A percentile compares a stretch with the other conserved stretches of the same genome.
These are phyloP conservation scores for Iphiclides podalirius DNA, from an alignment of 2,888 invertebrate species.

Conservation along the genomic window DNA sequence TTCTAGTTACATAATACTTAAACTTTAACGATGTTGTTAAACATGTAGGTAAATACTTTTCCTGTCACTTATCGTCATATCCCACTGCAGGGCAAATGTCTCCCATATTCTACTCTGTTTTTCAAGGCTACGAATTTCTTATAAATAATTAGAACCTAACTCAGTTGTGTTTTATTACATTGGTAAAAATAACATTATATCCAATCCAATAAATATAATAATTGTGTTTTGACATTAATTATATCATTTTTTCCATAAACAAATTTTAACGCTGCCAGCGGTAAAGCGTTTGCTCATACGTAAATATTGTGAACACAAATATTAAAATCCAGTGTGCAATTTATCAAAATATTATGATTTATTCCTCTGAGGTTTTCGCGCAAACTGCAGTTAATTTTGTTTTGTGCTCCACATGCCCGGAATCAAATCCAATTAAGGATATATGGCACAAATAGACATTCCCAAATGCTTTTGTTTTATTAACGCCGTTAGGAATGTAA, in stretches of 20 bases:
- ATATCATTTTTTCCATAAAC: neutral
- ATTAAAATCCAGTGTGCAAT: constrained; percentile 18
- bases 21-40: no score
- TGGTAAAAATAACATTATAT: neutral
- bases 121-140: no score
- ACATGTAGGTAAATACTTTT: no score
- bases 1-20: no score
- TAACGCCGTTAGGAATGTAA: constrained; percentile 5
- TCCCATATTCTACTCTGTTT: no score
- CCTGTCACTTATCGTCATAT: no score
- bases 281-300: constrained; percentile 10
- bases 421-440: constrained; percentile 33
- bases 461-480: constrained; percentile 28
- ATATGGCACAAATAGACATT: constrained; percentile 32
- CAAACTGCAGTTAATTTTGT: constrained; percentile 29
- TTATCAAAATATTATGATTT: constrained; percentile 22
- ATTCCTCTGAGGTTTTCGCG: constrained; percentile 24
- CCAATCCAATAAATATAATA: neutral
- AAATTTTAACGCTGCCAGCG: constrained; percentile 2
- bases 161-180: constrained; percentile 28
- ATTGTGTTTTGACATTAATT: constrained; percentile 1
- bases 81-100: no score
- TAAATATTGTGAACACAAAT: constrained; percentile 10
- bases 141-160: neutral
- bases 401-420: constrained; percentile 27